Percentiles rank a stretch among this genome's conserved stretches.
These are phyloP conservation scores for Eristalis arbustorum DNA, from an alignment of 2,888 invertebrate species.

Conservation along the genomic window DNA sequence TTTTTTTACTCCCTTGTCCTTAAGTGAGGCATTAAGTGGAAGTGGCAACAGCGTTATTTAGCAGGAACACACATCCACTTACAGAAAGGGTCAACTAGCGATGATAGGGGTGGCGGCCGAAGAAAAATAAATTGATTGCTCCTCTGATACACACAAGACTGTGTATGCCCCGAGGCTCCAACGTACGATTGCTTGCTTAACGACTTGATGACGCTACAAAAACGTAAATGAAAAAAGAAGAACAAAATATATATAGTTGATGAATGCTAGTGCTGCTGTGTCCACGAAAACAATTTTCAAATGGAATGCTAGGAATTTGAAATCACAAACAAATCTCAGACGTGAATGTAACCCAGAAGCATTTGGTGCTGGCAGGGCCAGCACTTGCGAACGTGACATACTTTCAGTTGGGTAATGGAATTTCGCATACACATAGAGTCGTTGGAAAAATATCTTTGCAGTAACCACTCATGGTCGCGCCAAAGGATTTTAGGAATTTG, in stretches of 20 bases:
- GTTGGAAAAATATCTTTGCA: background rate
- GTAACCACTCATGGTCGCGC: background rate
- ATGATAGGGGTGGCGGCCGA: conserved; percentile 3
- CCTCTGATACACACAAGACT: background rate
- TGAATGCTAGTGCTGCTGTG: background rate
- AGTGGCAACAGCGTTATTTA: conserved; percentile 35
- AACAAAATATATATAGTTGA: background rate
- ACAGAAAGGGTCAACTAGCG: conserved; percentile 16
- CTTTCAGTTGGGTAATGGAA: background rate
- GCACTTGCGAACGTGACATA: background rate
- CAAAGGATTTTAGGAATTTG: background rate
- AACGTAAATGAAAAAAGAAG: too few relatives aligned
- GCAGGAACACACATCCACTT: conserved; percentile 3
- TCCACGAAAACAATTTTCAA: conserved; percentile 8
- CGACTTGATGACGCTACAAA: background rate
- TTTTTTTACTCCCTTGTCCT: background rate
- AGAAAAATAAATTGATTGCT: conserved; percentile 34
- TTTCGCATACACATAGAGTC: background rate
- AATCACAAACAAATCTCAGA: conserved; percentile 11
- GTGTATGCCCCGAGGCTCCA: background rate
- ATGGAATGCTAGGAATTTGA: background rate
- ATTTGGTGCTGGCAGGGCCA: background rate
- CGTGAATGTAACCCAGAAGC: background rate
- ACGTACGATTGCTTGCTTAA: background rate
- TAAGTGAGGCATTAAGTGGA: conserved; percentile 31